phyloP scores from a whole-genome alignment of 2,113 vertebrate genomes.

The Pteropus alecto region DNA sequence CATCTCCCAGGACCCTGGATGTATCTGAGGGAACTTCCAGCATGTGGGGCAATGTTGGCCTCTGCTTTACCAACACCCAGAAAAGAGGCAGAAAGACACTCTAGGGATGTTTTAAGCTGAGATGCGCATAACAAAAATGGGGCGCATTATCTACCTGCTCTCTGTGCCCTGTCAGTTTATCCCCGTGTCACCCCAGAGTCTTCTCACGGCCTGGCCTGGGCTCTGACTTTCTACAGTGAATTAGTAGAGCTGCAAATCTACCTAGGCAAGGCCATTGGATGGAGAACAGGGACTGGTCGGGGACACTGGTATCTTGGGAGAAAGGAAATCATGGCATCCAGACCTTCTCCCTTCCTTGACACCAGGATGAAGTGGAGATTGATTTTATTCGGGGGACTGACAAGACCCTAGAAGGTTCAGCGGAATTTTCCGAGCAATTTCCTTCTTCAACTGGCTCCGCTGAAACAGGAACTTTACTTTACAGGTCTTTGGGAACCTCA shows the following conservation, averaged over 20 bases:
- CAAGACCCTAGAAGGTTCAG: neutral
- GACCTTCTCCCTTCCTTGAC: neutral
- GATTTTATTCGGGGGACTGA: neutral
- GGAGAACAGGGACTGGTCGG: neutral
- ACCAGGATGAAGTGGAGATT: neutral
- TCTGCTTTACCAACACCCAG: neutral
- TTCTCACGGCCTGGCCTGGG: neutral
- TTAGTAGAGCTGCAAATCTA: neutral
- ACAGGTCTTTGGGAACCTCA: neutral
- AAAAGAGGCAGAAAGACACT: neutral
- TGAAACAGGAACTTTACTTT: neutral
- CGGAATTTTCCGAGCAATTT: neutral
- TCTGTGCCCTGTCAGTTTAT: neutral
- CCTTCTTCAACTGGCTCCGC: neutral
- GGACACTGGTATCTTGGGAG: neutral
- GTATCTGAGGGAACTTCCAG: neutral
- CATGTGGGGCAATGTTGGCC: neutral
- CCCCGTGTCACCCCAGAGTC: neutral
- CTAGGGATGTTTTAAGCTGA: neutral
- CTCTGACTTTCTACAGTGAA: neutral
- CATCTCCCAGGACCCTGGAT: neutral
- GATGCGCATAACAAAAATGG: neutral
- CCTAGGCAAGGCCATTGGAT: neutral
- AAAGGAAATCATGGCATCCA: neutral
- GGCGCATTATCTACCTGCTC: neutral